Percentiles rank a stretch among this genome's conserved stretches.
Conservation (phyloP, 2,797 vertebrate genomes). For the Melanotaenia maccullochi region DNA sequence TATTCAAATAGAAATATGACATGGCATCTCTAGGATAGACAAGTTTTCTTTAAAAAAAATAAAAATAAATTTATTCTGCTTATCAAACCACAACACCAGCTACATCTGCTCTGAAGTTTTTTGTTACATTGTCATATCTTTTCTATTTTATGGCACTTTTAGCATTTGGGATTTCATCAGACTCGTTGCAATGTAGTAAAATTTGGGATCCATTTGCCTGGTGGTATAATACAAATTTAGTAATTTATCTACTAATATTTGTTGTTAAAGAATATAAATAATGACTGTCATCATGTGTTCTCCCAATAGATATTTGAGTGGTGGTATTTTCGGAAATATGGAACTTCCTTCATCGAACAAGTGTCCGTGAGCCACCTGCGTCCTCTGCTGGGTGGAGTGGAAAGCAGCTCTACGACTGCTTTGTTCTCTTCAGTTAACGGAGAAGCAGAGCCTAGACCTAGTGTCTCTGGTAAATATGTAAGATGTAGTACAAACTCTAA, state of each 20-base stretch:
- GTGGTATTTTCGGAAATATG: conserved; percentile 99
- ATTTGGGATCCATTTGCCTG: too few species aligned
- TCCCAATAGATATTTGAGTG: conserved; percentile 94
- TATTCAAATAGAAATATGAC: background rate
- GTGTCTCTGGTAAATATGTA: conserved; percentile 86
- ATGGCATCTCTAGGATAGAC: background rate
- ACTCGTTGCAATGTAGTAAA: too few species aligned
- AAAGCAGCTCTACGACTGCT: conserved; percentile 86
- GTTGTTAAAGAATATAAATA: background rate
- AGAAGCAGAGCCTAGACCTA: conserved; percentile 89
- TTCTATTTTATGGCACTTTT: too few species aligned
- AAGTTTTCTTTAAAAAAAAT: background rate
- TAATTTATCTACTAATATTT: background rate
- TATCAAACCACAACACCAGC: background rate
- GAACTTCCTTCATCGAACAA: conserved; percentile 98
- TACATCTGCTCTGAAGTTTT: too few species aligned
- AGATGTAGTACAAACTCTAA: background rate
- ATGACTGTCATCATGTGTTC: background rate
- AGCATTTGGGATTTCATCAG: too few species aligned
- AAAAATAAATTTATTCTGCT: background rate
- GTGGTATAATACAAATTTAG: too few species aligned
- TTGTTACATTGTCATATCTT: too few species aligned
- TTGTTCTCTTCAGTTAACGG: conserved; percentile 87
- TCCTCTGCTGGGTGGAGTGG: conserved; percentile 91
- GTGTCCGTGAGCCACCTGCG: conserved; percentile 97